Conservation (phyloP, 1,140 invertebrate genomes). For the Orchesella cincta region DNA sequence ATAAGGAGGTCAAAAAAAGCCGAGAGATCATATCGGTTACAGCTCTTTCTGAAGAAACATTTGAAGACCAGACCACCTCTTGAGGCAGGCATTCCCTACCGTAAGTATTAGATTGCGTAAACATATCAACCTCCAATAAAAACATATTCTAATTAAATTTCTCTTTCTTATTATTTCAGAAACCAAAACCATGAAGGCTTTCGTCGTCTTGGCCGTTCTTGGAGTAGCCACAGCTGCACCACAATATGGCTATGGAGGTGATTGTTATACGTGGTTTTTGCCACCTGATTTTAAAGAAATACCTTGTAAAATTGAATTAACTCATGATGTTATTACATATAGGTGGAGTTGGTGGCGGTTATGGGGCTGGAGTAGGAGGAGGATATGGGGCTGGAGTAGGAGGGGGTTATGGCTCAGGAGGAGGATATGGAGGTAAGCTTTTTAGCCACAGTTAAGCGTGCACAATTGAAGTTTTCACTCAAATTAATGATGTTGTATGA, state of each 20-base stretch:
- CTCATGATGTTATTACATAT: background rate
- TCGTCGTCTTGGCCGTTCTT: slow-evolving; percentile 12
- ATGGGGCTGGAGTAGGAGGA: slow-evolving; percentile 21
- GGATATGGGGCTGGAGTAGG: background rate
- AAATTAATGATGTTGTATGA: background rate
- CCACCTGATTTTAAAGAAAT: too few species aligned
- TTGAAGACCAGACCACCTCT: too few species aligned
- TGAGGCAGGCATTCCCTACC: too few species aligned
- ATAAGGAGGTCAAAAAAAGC: too few species aligned
- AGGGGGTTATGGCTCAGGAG: background rate
- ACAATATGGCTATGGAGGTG: slow-evolving; percentile 3
- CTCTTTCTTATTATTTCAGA: too few species aligned
- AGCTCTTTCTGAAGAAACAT: too few species aligned
- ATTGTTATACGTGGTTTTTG: background rate
- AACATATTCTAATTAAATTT: too few species aligned
- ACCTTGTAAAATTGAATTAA: too few species aligned
- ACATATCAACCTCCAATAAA: too few species aligned
- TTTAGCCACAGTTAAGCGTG: background rate
- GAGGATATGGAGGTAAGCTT: background rate
- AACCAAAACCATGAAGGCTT: background rate
- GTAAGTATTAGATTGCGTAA: too few species aligned
- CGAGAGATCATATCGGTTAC: too few species aligned
- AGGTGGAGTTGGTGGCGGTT: slow-evolving; percentile 22
- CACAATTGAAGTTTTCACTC: background rate
- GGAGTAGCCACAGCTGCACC: slow-evolving; percentile 2